These are phyloP conservation scores for Laterallus jamaicensis DNA, from an alignment of 2,113 vertebrate species.

Conservation along the genomic window DNA sequence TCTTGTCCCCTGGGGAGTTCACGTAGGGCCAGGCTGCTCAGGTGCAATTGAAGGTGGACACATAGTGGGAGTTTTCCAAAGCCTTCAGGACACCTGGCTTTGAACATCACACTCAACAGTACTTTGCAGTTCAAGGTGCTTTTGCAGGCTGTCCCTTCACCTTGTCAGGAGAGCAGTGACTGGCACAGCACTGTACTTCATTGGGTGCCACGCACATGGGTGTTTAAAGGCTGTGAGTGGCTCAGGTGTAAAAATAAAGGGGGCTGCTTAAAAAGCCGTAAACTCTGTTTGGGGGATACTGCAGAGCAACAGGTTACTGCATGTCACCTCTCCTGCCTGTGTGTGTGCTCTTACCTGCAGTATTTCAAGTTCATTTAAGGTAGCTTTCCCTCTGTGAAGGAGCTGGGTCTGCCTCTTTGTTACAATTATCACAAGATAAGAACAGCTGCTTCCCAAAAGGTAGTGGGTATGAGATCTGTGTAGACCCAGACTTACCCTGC, in stretches of 20 bases:
- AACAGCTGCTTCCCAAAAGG: constrained; percentile 1
- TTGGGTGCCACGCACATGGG: not conserved
- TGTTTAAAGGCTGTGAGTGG: not conserved
- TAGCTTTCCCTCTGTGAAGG: not conserved
- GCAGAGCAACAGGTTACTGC: not conserved
- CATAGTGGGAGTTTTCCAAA: not conserved
- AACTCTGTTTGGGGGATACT: not conserved
- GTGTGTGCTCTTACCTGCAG: not conserved
- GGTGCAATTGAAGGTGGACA: not conserved
- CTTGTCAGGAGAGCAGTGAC: not conserved
- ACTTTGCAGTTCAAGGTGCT: not conserved
- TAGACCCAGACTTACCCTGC: not conserved
- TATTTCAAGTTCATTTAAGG: not conserved
- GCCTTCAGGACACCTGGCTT: not conserved
- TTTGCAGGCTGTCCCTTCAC: not conserved
- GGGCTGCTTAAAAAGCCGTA: not conserved
- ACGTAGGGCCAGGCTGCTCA: not conserved
- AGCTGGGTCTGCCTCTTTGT: not conserved
- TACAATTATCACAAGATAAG: not conserved
- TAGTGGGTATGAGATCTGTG: not conserved
- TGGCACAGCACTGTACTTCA: not conserved
- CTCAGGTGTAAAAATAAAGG: not conserved
- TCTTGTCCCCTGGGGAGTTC: not conserved
- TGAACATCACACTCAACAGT: not conserved
- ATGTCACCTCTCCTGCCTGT: not conserved